phyloP scores from a whole-genome alignment of 2,888 invertebrate species.

The Pasiphila rectangulata region DNA sequence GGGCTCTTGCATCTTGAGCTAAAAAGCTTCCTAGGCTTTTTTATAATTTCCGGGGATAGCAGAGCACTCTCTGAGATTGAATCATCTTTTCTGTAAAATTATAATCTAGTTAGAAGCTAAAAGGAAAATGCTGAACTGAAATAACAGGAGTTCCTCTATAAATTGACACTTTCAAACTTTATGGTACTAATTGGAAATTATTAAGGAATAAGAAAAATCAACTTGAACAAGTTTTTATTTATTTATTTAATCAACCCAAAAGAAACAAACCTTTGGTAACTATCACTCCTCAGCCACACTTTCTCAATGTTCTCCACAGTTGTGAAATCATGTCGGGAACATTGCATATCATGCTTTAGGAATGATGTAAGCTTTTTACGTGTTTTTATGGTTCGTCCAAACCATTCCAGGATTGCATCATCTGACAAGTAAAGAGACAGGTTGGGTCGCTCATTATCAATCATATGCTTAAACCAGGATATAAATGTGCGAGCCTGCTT shows the following conservation, averaged over 20 bases:
- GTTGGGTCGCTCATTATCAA: conserved; percentile 74
- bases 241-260: conserved; percentile 12
- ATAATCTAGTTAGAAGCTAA: neutral
- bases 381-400: conserved; percentile 82
- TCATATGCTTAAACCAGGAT: conserved; percentile 70
- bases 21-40: conserved; percentile 48
- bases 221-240: neutral
- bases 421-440: conserved; percentile 73
- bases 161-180: no score
- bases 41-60: conserved; percentile 57
- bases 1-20: conserved; percentile 60
- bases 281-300: conserved; percentile 53
- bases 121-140: no score
- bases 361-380: conserved; percentile 80
- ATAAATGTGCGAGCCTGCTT: conserved; percentile 67
- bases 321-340: conserved; percentile 73
- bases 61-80: conserved; percentile 50
- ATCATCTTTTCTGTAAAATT: conserved; percentile 57
- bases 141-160: no score
- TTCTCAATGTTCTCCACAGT: conserved; percentile 67
- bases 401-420: conserved; percentile 82
- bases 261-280: conserved; percentile 51
- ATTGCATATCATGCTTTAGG: conserved; percentile 77
- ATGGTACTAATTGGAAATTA: neutral
- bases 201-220: conserved; percentile 2